Percentiles rank a stretch among this genome's conserved stretches.
These are phyloP conservation scores for Elymnias hypermnestra DNA, from an alignment of 1,140 invertebrate genomes.

Conservation along the genomic window DNA sequence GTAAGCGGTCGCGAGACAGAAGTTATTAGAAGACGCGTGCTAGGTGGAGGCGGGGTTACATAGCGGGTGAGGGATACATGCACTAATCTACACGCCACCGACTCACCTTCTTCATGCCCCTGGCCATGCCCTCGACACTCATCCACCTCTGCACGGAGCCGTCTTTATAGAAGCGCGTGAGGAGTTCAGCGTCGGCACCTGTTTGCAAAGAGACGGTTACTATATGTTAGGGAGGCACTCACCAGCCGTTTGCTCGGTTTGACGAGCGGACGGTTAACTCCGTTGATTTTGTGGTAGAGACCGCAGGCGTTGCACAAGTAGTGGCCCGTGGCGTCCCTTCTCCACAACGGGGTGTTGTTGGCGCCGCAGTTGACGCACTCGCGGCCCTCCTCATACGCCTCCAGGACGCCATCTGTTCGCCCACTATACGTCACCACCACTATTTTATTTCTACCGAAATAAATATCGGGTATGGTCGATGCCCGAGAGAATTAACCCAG, in stretches of 20 bases:
- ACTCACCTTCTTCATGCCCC: constrained; percentile 74
- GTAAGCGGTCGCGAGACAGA: constrained; percentile 35
- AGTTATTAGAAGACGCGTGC: constrained; percentile 21
- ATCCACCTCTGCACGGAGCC: constrained; percentile 71
- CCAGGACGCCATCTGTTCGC: constrained; percentile 84
- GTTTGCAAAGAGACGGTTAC: constrained; percentile 46
- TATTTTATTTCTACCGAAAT: too few relatives aligned
- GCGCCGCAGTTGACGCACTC: constrained; percentile 98
- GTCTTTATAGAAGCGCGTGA: constrained; percentile 71
- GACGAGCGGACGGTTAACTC: constrained; percentile 92
- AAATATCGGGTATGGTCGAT: too few relatives aligned
- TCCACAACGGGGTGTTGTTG: constrained; percentile 96
- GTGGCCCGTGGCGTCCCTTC: constrained; percentile 96
- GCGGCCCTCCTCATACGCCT: constrained; percentile 90
- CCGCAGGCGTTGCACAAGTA: constrained; percentile 99
- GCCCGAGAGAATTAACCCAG: too few relatives aligned
- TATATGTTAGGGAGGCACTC: constrained; percentile 67
- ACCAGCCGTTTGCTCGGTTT: constrained; percentile 93
- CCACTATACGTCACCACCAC: constrained; percentile 18
- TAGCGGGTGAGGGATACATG: constrained; percentile 42
- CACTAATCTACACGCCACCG: constrained; percentile 73
- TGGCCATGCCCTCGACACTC: constrained; percentile 69
- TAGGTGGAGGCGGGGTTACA: constrained; percentile 14
- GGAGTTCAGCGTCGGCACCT: constrained; percentile 71
- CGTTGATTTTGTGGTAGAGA: constrained; percentile 97